Conservation (phyloP, 1,140 invertebrate genomes). For the Neuroterus valhalla region DNA sequence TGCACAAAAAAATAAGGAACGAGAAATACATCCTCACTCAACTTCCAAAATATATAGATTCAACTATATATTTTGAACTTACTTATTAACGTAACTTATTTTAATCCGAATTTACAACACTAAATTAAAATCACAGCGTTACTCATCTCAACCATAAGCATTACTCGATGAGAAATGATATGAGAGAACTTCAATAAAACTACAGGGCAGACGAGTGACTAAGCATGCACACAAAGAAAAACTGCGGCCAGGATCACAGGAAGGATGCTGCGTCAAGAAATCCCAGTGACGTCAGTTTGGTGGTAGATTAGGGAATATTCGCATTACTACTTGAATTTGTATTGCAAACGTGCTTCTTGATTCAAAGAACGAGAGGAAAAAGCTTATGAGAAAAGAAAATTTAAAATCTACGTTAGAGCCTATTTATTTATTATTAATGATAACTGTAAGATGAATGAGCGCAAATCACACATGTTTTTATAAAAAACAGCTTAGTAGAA, state of each 20-base stretch:
- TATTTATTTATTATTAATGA: conserved; percentile 1
- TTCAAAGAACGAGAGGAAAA: neutral
- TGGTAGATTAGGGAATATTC: neutral
- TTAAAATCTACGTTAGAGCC: neutral
- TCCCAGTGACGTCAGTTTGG: neutral
- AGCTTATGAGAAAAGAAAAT: neutral
- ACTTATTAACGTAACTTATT: neutral
- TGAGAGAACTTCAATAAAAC: neutral
- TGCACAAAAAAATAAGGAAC: neutral
- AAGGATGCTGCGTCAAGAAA: conserved; percentile 47
- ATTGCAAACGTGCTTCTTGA: too few species aligned
- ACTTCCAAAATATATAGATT: neutral
- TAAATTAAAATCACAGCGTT: neutral
- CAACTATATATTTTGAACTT: neutral
- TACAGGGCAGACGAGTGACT: neutral
- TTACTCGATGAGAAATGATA: too few species aligned
- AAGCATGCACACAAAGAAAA: neutral
- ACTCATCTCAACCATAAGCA: neutral
- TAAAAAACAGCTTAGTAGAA: conserved; percentile 21
- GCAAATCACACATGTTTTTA: neutral
- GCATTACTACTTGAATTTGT: too few species aligned
- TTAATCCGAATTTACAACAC: neutral
- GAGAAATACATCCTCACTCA: neutral
- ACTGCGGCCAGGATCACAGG: conserved; percentile 13
- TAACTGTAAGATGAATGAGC: neutral